A percentile compares a stretch with the other conserved stretches of the same genome.
These are phyloP conservation scores for Phortica variegata DNA, from an alignment of 1,140 invertebrate species.

Conservation along the genomic window DNA sequence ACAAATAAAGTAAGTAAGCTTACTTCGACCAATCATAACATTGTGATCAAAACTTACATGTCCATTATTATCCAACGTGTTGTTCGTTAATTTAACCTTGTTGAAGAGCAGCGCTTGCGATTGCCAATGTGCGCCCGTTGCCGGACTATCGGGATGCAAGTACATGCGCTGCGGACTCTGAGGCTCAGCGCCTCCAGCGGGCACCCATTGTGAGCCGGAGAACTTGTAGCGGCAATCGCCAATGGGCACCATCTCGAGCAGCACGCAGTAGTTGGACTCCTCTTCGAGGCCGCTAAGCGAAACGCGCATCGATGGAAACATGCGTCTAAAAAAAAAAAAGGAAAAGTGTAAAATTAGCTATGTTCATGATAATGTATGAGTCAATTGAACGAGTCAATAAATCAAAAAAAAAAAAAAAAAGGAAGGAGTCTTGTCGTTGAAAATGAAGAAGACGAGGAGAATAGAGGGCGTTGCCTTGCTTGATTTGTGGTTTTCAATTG, in stretches of 20 bases:
- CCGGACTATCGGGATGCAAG: conserved; percentile 84
- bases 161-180: conserved; percentile 75
- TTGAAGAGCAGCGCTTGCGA: conserved; percentile 79
- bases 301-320: conserved; percentile 79
- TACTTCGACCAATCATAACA: conserved; percentile 6
- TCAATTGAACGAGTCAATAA: too few relatives aligned
- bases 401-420: too few relatives aligned
- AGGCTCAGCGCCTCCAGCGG: conserved; percentile 79
- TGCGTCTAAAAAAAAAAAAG: conserved; percentile 69
- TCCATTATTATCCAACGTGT: conserved; percentile 75
- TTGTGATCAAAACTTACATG: conserved; percentile 67
- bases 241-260: conserved; percentile 75
- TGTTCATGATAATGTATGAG: background rate
- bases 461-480: conserved; percentile 29
- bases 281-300: conserved; percentile 73
- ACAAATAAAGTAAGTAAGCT: background rate
- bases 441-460: too few relatives aligned
- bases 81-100: conserved; percentile 89
- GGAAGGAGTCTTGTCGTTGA: too few relatives aligned
- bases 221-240: conserved; percentile 70
- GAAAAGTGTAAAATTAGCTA: conserved; percentile 12
- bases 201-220: conserved; percentile 75
- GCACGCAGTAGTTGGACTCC: conserved; percentile 75
- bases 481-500: conserved; percentile 41
- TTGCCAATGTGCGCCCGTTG: conserved; percentile 82